A percentile compares a stretch with the other conserved stretches of the same genome.
Conservation (phyloP, 2,113 vertebrate genomes). For the Leptobrachium ailaonicum region DNA sequence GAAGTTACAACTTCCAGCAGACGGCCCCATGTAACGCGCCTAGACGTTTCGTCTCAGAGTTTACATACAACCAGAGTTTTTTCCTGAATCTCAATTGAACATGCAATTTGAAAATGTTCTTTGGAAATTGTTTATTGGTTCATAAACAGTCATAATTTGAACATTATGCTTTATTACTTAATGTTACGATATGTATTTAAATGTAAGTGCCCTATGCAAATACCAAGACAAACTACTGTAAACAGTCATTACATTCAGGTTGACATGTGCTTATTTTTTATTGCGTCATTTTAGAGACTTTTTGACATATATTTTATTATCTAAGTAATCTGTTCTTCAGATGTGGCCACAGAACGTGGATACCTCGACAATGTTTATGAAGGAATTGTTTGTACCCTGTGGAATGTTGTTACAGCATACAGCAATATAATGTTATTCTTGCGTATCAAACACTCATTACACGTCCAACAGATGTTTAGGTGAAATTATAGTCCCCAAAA, state of each 20-base stretch:
- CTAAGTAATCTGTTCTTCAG: constrained; percentile 26
- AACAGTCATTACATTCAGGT: constrained; percentile 20
- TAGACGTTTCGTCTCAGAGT: background rate
- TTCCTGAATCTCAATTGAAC: background rate
- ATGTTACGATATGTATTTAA: constrained; percentile 22
- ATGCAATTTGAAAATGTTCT: background rate
- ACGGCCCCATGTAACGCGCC: background rate
- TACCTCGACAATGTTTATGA: constrained; percentile 31
- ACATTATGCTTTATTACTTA: constrained; percentile 30
- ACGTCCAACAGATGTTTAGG: constrained; percentile 18
- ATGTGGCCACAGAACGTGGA: constrained; percentile 23
- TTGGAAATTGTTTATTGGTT: constrained; percentile 8
- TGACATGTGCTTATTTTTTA: constrained; percentile 39
- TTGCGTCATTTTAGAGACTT: constrained; percentile 9
- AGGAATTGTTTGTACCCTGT: constrained; percentile 21
- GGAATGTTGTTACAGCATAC: constrained; percentile 22
- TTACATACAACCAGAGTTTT: background rate
- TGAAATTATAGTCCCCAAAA: background rate
- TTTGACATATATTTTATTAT: constrained; percentile 35
- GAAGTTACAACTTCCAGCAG: background rate
- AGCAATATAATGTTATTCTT: constrained; percentile 12
- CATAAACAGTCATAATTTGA: constrained; percentile 30
- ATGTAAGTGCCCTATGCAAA: constrained; percentile 17
- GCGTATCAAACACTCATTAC: background rate
- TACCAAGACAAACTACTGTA: constrained; percentile 30